Base-by-base conservation (phyloP, 2,113 vertebrate genomes). In the Cisticola juncidis region DNA sequence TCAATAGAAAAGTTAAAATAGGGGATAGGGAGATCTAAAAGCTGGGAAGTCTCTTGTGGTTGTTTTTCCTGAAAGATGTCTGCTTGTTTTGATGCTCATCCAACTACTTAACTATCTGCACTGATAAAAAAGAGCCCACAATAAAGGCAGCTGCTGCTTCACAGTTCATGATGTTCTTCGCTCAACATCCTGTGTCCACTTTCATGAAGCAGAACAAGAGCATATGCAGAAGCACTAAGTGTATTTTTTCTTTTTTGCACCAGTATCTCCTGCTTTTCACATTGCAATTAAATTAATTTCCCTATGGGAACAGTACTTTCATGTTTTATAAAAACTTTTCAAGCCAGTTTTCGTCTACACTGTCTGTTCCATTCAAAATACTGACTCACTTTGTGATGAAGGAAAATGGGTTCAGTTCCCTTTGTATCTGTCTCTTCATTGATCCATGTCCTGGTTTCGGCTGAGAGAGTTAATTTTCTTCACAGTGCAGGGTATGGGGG, bases 41-140 rank as follows among this genome's bases (percentile, higher is more conserved):
- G 29, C 72, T 77, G 62, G 72, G 51, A 88, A 68, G 26, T 90
- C 42, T 61, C 91, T 89, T 76, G 48, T 7, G 20, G 45, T 36
- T 94, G 71, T 53, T 87, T 96, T 97, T 95, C 82, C 87, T 94
- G 58, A 70, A 95, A 88, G 76, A 84, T 21, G 19, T 50, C 81
- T 95, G 79, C 68, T 92, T 95, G 61, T 85, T 70, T 65, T 96
- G 86, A 95, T 82, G 47, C 51, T 95, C 51, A 79, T 94, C 77
- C 88, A 90, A 61, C 62, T 93, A 83, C 81, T 97, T 97, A 91
- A 96, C 92, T 96, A 94, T 89, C 65, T 91, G 50, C 62, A 61
- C 72, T 84, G 68, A 65, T 51, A 91, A 94, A 91, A 96, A 96
- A 96, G 14, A 14, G 0, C 0, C 3, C 53, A 45, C 45, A 95